Evolutionary conservation across 2,797 vertebrate species (phyloP), one percentile per base, ranked within the genome.

Genomic region (Margarornis squamiger): DNA sequence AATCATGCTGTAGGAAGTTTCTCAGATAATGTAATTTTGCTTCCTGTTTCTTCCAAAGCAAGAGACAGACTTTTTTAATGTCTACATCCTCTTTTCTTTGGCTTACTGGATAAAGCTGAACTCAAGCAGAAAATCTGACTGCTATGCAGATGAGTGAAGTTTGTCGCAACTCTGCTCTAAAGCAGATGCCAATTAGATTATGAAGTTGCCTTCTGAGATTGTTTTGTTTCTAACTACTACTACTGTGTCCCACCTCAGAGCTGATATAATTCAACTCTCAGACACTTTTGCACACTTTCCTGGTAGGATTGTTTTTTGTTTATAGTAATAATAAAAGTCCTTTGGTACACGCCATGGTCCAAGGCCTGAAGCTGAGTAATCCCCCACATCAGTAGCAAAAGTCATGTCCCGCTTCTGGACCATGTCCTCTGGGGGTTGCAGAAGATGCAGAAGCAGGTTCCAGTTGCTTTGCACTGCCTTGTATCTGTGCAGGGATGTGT

Each of bases 1-100:
- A 93, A 27, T 70, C 20, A 27, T 5, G 36, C n/a, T 57, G 16
- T 65, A 66, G 59, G 45, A 92, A 88, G 52, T 76, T 78, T 22
- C 57, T 74, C 74, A 65, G 57, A 88, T 67, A 93, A 67, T 39
- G 10, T 21, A 74, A 67, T 48, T 90, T 93, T 79, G 27, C 76
- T 95, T 95, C 58, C 61, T 85, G 52, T 77, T 96, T 88, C 79
- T 93, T 94, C 34, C 58, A 79, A 78, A 91, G 39, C 20, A 87
- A 41, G 12, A 74, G 48, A 17, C 55, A 81, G 41, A n/a, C 11
- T 66, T 77, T 92, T 92, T 78, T 81, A 12, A 22, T 39, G 15
- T 54, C 27, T 76, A 4, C 10, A 22, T 71, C 80, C 48, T 85
- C 43, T 90, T 88, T 90, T 27, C 45, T 43, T 85, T 74, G 30